Evolutionary conservation across 2,113 vertebrate species (phyloP).

Genomic region (Pan troglodytes): NHGRI_mPanTro3-v2.1_pri NC_072402.2:52370501-52371000

Average conservation of each 20-base stretch:
- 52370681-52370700: too few relatives aligned
- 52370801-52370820: background rate
- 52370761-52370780: background rate
- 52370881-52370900: constrained; percentile 45
- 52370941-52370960: constrained; percentile 32
- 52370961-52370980: constrained; percentile 28
- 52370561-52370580: too few relatives aligned
- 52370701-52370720: too few relatives aligned
- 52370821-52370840: background rate
- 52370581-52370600: too few relatives aligned
- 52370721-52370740: background rate
- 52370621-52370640: too few relatives aligned
- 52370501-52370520: too few relatives aligned
- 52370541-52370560: too few relatives aligned
- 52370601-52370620: too few relatives aligned
- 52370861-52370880: background rate
- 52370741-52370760: background rate
- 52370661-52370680: too few relatives aligned
- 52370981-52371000: background rate
- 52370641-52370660: too few relatives aligned
- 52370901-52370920: background rate
- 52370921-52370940: constrained; percentile 42
- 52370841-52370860: background rate
- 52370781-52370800: background rate
- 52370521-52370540: too few relatives aligned